phyloP scores from a whole-genome alignment of 1,140 invertebrate genomes.

The Lasioglossum baleicum region DNA sequence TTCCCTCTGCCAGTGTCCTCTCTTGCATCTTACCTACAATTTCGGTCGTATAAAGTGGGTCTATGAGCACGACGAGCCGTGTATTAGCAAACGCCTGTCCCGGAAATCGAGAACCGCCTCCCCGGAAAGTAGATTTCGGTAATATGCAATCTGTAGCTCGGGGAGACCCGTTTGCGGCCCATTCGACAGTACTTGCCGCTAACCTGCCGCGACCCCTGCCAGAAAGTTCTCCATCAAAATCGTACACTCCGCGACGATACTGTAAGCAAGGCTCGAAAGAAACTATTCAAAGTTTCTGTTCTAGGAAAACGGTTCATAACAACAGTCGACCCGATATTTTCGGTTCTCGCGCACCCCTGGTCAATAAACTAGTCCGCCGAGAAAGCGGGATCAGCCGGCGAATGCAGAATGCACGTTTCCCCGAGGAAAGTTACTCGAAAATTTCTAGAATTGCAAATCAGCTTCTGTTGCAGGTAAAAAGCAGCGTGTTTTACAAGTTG shows the following conservation, averaged over 20 bases:
- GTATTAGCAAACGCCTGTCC: slow-evolving; percentile 58
- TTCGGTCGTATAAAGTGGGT: slow-evolving; percentile 69
- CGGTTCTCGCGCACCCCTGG: no score
- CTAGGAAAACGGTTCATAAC: no score
- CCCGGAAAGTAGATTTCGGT: slow-evolving; percentile 24
- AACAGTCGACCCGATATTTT: no score
- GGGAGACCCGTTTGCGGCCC: not conserved
- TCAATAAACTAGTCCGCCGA: no score
- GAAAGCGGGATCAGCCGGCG: no score
- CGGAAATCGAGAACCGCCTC: slow-evolving; percentile 15
- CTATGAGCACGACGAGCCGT: slow-evolving; percentile 67
- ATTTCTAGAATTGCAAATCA: slow-evolving; percentile 16
- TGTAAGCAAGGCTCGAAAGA: no score
- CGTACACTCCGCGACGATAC: no score
- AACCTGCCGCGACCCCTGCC: no score
- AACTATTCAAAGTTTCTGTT: no score
- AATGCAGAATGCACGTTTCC: no score
- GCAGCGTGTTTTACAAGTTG: slow-evolving; percentile 3
- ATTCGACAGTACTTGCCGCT: not conserved
- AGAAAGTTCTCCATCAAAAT: no score
- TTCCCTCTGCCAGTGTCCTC: slow-evolving; percentile 55
- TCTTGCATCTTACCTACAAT: slow-evolving; percentile 64
- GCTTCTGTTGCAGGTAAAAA: not conserved
- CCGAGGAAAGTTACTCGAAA: not conserved
- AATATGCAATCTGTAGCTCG: slow-evolving; percentile 27